phyloP scores from a whole-genome alignment of 1,140 invertebrate species.

The Drosophila tropicalis region DNA sequence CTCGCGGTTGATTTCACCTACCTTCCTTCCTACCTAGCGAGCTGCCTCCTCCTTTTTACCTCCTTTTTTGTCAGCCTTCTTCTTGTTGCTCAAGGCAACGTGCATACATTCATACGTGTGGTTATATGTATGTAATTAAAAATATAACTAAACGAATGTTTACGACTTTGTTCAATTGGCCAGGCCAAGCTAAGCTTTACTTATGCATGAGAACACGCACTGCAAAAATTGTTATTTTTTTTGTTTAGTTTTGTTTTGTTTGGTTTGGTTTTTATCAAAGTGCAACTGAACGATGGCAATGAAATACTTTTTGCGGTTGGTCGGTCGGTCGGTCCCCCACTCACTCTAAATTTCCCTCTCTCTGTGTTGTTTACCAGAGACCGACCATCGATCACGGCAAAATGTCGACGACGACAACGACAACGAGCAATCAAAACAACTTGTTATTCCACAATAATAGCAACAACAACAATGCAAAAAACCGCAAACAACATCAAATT shows the following conservation, averaged over 20 bases:
- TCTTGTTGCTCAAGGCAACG: conserved; percentile 68
- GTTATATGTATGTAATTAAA: conserved; percentile 52
- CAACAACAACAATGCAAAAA: conserved; percentile 38
- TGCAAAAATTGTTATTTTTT: conserved; percentile 4
- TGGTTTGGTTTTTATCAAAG: conserved; percentile 44
- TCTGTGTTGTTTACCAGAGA: conserved; percentile 54
- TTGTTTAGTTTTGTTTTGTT: neutral
- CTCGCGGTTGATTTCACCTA: conserved; percentile 16
- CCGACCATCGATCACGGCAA: conserved; percentile 26
- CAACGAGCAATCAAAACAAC: conserved; percentile 69
- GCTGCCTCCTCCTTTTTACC: neutral
- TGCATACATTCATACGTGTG: neutral
- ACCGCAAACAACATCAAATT: conserved; percentile 31
- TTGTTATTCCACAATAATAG: conserved; percentile 67
- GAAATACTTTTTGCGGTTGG: conserved; percentile 70
- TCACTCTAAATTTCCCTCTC: conserved; percentile 13
- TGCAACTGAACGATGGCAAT: conserved; percentile 57
- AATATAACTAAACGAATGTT: conserved; percentile 47
- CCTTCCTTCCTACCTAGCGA: neutral
- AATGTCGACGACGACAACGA: neutral
- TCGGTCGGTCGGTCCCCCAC: conserved; percentile 19
- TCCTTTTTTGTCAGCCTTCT: conserved; percentile 1
- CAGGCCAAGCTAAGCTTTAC: conserved; percentile 45
- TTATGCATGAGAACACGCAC: conserved; percentile 47
- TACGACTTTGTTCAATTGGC: conserved; percentile 52